These are phyloP conservation scores for Drosophila barbarae DNA, from an alignment of 2,888 invertebrate species.

Conservation along the genomic window DNA sequence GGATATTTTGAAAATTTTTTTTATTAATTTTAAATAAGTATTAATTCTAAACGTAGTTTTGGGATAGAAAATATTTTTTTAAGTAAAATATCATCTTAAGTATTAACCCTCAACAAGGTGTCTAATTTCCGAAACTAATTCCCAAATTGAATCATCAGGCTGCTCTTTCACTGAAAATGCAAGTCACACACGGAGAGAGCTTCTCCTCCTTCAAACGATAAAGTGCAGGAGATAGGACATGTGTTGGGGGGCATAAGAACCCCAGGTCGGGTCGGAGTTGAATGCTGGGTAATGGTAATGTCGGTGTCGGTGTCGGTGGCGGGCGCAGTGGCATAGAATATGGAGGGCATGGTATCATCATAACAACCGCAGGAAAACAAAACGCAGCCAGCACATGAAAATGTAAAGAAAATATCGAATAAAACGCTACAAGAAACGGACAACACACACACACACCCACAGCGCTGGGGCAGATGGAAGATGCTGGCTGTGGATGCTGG, in stretches of 20 bases:
- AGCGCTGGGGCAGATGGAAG: constrained; percentile 7
- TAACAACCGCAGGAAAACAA: constrained; percentile 21
- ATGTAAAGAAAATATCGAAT: constrained; percentile 55
- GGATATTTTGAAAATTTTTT: neutral
- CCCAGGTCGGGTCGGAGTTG: neutral
- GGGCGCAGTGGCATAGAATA: constrained; percentile 1
- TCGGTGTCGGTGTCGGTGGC: neutral
- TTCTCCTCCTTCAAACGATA: neutral
- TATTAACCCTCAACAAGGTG: neutral
- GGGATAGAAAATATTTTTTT: no score
- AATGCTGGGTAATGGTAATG: constrained; percentile 9
- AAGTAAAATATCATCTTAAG: no score
- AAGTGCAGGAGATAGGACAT: constrained; percentile 4
- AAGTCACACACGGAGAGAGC: neutral
- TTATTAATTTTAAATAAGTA: neutral
- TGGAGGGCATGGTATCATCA: constrained; percentile 7
- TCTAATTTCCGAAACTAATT: constrained; percentile 5
- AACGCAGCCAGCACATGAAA: constrained; percentile 27
- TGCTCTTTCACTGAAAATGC: neutral
- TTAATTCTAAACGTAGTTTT: no score
- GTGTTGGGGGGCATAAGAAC: neutral
- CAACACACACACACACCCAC: constrained; percentile 7
- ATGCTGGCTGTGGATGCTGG: constrained; percentile 11
- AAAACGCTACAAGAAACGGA: constrained; percentile 40
- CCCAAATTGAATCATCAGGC: constrained; percentile 1